A percentile compares a stretch with the other conserved stretches of the same genome.
phyloP scores from a whole-genome alignment of 2,113 vertebrate species.

The Alligator sinensis region DNA sequence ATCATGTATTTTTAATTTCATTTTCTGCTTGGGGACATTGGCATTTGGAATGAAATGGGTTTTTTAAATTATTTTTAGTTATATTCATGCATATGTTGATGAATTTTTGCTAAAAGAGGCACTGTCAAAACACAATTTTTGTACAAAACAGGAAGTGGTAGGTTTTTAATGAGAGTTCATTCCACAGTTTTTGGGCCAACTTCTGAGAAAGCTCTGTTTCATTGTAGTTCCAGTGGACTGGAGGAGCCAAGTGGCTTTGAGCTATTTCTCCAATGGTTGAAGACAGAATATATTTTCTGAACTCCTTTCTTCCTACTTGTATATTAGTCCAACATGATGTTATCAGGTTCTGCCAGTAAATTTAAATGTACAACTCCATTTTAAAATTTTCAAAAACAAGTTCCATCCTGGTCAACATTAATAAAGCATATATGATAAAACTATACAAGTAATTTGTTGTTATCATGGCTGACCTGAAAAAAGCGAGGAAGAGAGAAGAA shows the following conservation, averaged over 20 bases:
- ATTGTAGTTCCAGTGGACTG: not conserved
- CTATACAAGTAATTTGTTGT: not conserved
- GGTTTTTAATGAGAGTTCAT: not conserved
- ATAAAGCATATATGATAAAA: not conserved
- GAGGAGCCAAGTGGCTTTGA: not conserved
- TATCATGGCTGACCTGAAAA: not conserved
- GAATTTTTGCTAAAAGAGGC: not conserved
- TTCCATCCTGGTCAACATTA: not conserved
- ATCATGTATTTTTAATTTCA: not conserved
- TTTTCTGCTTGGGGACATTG: not conserved
- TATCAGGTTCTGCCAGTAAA: not conserved
- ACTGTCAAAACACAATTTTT: not conserved
- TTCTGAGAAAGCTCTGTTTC: not conserved
- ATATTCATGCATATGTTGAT: not conserved
- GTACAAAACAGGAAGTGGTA: not conserved
- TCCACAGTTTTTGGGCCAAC: not conserved
- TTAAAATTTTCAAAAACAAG: rapidly evolving
- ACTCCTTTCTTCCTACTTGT: not conserved
- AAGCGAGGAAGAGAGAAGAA: not conserved
- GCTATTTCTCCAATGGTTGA: not conserved
- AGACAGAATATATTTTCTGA: not conserved
- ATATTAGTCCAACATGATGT: not conserved
- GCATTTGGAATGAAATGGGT: not conserved
- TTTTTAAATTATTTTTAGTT: no score
- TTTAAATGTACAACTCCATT: not conserved